phyloP scores from a whole-genome alignment of 1,140 invertebrate genomes.

The Schlechtendalia chinensis region DNA sequence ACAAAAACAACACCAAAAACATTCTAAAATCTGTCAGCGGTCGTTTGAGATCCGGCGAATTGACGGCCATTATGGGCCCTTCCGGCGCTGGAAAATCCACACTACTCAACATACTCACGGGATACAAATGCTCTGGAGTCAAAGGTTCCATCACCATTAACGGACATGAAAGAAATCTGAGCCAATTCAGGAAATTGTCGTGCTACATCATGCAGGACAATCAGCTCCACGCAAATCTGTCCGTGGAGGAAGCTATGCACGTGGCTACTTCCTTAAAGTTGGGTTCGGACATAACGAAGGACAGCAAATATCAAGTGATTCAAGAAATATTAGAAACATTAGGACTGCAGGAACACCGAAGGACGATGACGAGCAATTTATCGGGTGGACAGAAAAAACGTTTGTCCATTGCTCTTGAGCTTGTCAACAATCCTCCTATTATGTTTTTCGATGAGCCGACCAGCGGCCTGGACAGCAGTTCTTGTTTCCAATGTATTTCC shows the following conservation, averaged over 20 bases:
- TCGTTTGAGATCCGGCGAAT: constrained; percentile 74
- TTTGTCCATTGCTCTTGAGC: constrained; percentile 90
- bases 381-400: constrained; percentile 96
- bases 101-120: constrained; percentile 80
- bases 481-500: constrained; percentile 82
- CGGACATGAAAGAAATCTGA: constrained; percentile 80
- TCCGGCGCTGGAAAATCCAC: constrained; percentile 90
- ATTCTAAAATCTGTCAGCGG: constrained; percentile 83
- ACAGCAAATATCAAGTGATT: constrained; percentile 82
- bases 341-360: constrained; percentile 78
- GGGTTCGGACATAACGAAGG: constrained; percentile 66
- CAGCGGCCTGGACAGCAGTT: constrained; percentile 88
- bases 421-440: constrained; percentile 93
- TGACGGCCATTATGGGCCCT: constrained; percentile 94
- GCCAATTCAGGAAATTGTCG: constrained; percentile 88
- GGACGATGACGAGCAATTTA: constrained; percentile 84
- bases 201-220: constrained; percentile 99
- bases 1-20: constrained; percentile 72
- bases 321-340: constrained; percentile 88
- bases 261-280: constrained; percentile 89
- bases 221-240: constrained; percentile 88
- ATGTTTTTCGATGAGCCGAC: constrained; percentile 99
- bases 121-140: constrained; percentile 76
- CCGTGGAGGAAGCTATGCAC: constrained; percentile 89
- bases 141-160: constrained; percentile 82